phyloP scores from a whole-genome alignment of 2,888 invertebrate genomes.

The Calameuta idolon region DNA sequence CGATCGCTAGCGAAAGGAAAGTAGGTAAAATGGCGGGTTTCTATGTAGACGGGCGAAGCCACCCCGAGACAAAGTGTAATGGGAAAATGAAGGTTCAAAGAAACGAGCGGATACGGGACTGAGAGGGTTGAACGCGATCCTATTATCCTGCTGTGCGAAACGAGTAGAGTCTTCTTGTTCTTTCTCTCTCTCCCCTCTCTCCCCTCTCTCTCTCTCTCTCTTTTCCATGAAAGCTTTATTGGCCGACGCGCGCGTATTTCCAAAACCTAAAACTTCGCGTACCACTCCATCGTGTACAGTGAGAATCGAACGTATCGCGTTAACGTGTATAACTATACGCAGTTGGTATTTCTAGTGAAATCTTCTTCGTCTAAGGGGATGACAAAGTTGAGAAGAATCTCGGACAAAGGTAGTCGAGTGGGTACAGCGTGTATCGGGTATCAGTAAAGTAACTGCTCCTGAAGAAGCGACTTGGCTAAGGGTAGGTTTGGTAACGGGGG shows the following conservation, averaged over 20 bases:
- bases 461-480: background rate
- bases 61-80: constrained; percentile 44
- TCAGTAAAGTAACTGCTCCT: background rate
- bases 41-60: constrained; percentile 20
- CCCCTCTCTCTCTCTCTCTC: constrained; percentile 8
- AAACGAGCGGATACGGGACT: constrained; percentile 27
- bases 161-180: constrained; percentile 8
- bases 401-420: constrained; percentile 10
- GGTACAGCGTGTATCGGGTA: background rate
- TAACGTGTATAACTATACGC: background rate
- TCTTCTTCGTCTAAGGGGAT: background rate
- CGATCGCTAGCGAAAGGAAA: background rate
- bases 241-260: constrained; percentile 1
- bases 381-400: background rate
- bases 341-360: background rate
- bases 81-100: constrained; percentile 43
- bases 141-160: constrained; percentile 21
- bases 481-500: background rate
- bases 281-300: background rate
- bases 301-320: background rate
- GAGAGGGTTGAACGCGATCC: constrained; percentile 25
- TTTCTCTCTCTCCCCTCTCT: constrained; percentile 9
- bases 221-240: background rate
- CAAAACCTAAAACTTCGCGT: background rate
- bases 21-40: background rate